phyloP scores from a whole-genome alignment of 2,797 vertebrate species.

The Phoebastria nigripes region DNA sequence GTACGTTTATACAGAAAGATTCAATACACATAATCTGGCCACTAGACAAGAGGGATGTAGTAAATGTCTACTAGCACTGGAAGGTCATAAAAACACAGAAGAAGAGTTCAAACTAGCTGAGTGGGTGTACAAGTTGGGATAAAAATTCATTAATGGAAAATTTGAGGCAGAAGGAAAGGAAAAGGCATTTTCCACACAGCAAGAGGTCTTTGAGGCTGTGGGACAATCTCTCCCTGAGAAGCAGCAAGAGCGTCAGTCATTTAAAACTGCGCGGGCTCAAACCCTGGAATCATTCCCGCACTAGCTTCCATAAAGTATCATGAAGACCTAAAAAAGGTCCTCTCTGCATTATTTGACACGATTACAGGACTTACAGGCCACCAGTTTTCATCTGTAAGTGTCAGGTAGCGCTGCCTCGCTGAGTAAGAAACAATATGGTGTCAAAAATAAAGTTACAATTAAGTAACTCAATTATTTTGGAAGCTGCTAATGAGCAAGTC shows the following conservation, averaged over 20 bases:
- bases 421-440: neutral
- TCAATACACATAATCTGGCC: neutral
- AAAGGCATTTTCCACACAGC: slow-evolving; percentile 26
- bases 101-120: slow-evolving; percentile 8
- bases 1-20: neutral
- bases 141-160: slow-evolving; percentile 34
- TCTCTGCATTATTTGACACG: neutral
- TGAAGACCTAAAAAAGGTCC: neutral
- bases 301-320: neutral
- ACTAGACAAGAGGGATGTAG: neutral
- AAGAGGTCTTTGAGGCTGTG: slow-evolving; percentile 22
- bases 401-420: neutral
- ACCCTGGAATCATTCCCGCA: neutral
- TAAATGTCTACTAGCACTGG: neutral
- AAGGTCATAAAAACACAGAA: slow-evolving; percentile 32
- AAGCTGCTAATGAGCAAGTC: neutral
- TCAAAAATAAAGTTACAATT: neutral
- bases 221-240: slow-evolving; percentile 12
- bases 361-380: neutral
- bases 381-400: neutral
- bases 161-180: slow-evolving; percentile 31
- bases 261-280: neutral
- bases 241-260: neutral
- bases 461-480: neutral
- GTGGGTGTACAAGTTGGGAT: slow-evolving; percentile 24